These are phyloP conservation scores for Molanna angustata DNA, from an alignment of 2,888 invertebrate genomes.

Conservation along the genomic window DNA sequence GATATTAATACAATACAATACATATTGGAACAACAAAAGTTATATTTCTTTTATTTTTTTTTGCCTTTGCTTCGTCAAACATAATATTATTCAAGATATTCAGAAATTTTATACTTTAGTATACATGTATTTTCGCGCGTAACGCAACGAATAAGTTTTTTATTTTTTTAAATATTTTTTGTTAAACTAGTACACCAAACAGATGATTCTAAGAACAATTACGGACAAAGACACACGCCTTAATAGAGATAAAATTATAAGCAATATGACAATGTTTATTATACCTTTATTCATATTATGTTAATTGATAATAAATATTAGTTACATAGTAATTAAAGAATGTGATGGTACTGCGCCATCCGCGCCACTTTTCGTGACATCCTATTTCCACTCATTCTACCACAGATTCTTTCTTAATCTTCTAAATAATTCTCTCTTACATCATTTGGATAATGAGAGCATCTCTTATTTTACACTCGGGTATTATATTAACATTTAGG, in stretches of 20 bases:
- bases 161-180: conserved; percentile 39
- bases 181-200: conserved; percentile 51
- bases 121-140: conserved; percentile 31
- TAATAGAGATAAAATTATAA: conserved; percentile 52
- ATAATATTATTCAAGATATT: too few relatives aligned
- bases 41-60: conserved; percentile 25
- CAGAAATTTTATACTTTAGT: conserved; percentile 29
- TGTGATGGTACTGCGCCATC: conserved; percentile 33
- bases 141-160: conserved; percentile 44
- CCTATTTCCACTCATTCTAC: neutral
- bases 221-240: conserved; percentile 58
- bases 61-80: conserved; percentile 29
- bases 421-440: too few relatives aligned
- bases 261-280: conserved; percentile 58
- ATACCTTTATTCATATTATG: conserved; percentile 35
- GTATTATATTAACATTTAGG: conserved; percentile 60
- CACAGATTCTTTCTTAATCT: too few relatives aligned
- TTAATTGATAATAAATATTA: conserved; percentile 29
- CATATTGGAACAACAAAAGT: conserved; percentile 29
- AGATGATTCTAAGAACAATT: conserved; percentile 52
- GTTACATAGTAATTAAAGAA: conserved; percentile 36
- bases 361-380: neutral
- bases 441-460: too few relatives aligned
- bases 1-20: too few relatives aligned
- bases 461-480: conserved; percentile 59